Evolutionary conservation across 1,140 invertebrate genomes (phyloP).

Genomic region (Bombus waltoni): DNA sequence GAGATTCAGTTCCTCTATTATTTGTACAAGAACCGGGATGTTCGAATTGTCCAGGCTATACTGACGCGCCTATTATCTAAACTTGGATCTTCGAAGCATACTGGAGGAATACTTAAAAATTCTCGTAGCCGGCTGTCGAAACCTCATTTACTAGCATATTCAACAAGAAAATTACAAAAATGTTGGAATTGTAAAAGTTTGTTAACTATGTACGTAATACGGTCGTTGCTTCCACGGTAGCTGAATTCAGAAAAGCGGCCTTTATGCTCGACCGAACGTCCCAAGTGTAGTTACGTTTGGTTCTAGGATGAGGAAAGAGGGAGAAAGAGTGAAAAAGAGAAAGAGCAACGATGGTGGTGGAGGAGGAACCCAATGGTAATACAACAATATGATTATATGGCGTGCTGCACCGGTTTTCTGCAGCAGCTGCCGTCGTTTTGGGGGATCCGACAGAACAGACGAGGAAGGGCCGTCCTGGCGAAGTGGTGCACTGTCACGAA

Average conservation of each 20-base stretch:
- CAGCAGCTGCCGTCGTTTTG: slow-evolving; percentile 72
- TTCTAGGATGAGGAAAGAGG: slow-evolving; percentile 38
- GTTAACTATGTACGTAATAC: slow-evolving; percentile 6
- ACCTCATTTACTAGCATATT: not conserved
- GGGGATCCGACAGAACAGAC: slow-evolving; percentile 69
- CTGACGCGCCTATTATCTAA: not conserved
- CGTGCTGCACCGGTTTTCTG: slow-evolving; percentile 77
- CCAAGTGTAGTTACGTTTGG: slow-evolving; percentile 1
- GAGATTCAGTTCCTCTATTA: not conserved
- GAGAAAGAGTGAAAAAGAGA: slow-evolving; percentile 14
- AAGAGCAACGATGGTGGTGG: slow-evolving; percentile 39
- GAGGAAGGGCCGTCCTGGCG: slow-evolving; percentile 48
- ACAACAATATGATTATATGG: slow-evolving; percentile 76
- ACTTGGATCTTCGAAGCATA: not conserved
- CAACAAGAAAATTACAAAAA: not conserved
- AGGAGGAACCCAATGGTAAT: slow-evolving; percentile 59
- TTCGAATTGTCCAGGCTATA: not conserved
- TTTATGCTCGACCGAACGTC: slow-evolving; percentile 36
- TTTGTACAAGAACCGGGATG: not conserved
- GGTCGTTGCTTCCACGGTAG: slow-evolving; percentile 45
- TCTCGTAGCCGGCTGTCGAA: not conserved
- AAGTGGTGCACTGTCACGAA: slow-evolving; percentile 54
- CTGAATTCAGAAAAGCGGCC: slow-evolving; percentile 31
- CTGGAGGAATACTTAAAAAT: not conserved
- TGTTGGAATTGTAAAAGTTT: not conserved